Evolutionary conservation across 2,797 vertebrate genomes (phyloP).

Genomic region (Erithacus rubecula): DNA sequence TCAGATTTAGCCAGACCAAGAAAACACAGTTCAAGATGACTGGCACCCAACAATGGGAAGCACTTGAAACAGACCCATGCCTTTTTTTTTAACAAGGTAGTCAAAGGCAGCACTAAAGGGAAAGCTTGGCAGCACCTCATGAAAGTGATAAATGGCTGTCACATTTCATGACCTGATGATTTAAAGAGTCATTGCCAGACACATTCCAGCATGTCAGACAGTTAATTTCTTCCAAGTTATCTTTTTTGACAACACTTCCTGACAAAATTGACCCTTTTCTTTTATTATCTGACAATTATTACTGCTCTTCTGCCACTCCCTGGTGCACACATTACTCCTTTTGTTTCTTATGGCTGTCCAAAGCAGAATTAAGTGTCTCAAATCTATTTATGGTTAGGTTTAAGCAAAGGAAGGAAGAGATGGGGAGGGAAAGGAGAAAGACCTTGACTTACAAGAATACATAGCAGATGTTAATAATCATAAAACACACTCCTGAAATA

Average conservation of each 20-base stretch:
- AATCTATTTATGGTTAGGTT: neutral
- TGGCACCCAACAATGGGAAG: neutral
- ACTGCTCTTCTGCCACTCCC: constrained; percentile 23
- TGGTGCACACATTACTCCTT: neutral
- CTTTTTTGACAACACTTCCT: constrained; percentile 70
- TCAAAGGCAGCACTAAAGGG: neutral
- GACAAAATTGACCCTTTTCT: constrained; percentile 69
- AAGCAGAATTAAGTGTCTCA: neutral
- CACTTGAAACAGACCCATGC: neutral
- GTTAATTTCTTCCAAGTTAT: constrained; percentile 73
- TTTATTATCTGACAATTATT: constrained; percentile 61
- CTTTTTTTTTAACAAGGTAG: neutral
- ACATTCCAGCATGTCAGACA: constrained; percentile 56
- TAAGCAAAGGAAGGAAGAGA: neutral
- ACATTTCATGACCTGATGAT: constrained; percentile 53
- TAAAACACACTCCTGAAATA: neutral
- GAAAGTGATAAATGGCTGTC: constrained; percentile 67
- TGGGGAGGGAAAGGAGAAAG: neutral
- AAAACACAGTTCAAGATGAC: neutral
- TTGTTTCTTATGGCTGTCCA: neutral
- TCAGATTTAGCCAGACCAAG: neutral
- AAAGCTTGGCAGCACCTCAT: constrained; percentile 22
- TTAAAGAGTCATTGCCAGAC: constrained; percentile 64
- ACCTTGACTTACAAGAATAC: neutral
- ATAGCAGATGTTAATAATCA: neutral